Evolutionary conservation across 2,113 vertebrate species (phyloP).

Genomic region (Corydoras maculifer): DNA sequence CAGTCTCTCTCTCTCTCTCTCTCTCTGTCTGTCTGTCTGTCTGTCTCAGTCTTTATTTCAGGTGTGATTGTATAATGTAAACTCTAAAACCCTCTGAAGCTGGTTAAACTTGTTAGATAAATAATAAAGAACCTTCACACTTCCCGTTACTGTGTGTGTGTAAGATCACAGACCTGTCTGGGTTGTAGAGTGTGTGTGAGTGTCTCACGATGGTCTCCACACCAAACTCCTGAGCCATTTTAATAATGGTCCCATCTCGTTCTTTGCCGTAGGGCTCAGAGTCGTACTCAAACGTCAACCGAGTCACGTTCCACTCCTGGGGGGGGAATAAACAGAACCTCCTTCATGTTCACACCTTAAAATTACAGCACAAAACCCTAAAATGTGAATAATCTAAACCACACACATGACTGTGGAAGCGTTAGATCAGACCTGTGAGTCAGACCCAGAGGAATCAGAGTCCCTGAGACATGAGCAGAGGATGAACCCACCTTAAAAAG

Average conservation of each 20-base stretch:
- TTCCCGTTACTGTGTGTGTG: not conserved
- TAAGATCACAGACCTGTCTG: slow-evolving; percentile 74
- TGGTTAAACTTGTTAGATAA: not conserved
- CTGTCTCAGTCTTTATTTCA: not conserved
- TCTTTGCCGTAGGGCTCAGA: slow-evolving; percentile 94
- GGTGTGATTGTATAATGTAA: too few relatives aligned
- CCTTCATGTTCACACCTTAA: too few relatives aligned
- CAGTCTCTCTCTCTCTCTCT: too few relatives aligned
- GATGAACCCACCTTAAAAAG: slow-evolving; percentile 82
- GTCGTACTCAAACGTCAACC: slow-evolving; percentile 90
- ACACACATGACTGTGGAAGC: too few relatives aligned
- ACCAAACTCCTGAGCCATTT: slow-evolving; percentile 89
- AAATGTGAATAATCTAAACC: too few relatives aligned
- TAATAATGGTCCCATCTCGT: slow-evolving; percentile 86
- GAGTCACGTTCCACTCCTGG: slow-evolving; percentile 92
- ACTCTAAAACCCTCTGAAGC: not conserved
- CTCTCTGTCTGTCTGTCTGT: too few relatives aligned
- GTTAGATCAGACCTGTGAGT: not conserved
- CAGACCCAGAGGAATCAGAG: not conserved
- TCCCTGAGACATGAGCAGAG: not conserved
- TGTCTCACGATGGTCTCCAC: slow-evolving; percentile 86
- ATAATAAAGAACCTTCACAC: too few relatives aligned
- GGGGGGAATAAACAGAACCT: not conserved
- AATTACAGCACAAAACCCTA: too few relatives aligned
- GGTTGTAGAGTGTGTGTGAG: slow-evolving; percentile 89